Percentiles rank a stretch among this genome's conserved stretches.
Evolutionary conservation across 2,888 invertebrate genomes (phyloP).

Genomic region (Autographa gamma): DNA sequence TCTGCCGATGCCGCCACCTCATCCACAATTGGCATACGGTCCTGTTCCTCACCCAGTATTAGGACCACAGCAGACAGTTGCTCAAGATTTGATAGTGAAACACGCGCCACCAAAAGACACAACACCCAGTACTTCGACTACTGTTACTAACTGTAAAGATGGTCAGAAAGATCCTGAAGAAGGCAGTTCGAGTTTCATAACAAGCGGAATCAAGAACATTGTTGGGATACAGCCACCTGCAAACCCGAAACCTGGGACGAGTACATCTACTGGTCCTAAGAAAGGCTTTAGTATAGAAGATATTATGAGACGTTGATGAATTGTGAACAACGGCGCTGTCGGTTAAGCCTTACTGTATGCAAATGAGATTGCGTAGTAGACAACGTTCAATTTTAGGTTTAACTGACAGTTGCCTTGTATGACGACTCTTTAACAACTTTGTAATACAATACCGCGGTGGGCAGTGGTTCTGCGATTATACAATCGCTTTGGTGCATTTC

Average conservation of each 20-base stretch:
- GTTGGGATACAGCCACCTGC: slow-evolving; percentile 85
- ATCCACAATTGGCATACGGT: slow-evolving; percentile 82
- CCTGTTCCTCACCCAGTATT: slow-evolving; percentile 78
- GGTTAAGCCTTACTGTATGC: slow-evolving; percentile 35
- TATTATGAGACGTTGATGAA: slow-evolving; percentile 94
- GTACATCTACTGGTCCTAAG: slow-evolving; percentile 90
- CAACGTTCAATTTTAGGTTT: slow-evolving; percentile 40
- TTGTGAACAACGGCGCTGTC: slow-evolving; percentile 33
- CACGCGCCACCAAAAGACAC: slow-evolving; percentile 86
- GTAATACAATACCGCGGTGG: slow-evolving; percentile 31
- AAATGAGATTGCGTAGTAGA: slow-evolving; percentile 50
- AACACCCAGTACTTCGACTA: slow-evolving; percentile 78
- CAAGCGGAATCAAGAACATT: slow-evolving; percentile 86
- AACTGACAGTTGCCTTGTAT: slow-evolving; percentile 41
- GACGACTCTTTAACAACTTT: slow-evolving; percentile 32
- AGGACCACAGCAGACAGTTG: slow-evolving; percentile 86
- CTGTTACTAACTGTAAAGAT: slow-evolving; percentile 78
- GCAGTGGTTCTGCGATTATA: slow-evolving; percentile 32
- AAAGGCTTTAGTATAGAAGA: slow-evolving; percentile 97
- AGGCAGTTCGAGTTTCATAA: slow-evolving; percentile 78
- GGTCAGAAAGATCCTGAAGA: slow-evolving; percentile 72
- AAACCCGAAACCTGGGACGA: slow-evolving; percentile 87
- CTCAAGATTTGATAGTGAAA: slow-evolving; percentile 87
- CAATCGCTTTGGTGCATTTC: slow-evolving; percentile 57
- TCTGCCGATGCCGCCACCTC: slow-evolving; percentile 83